Base-by-base conservation (phyloP, 2,113 vertebrate species). In the Henicopernis longicauda region DNA sequence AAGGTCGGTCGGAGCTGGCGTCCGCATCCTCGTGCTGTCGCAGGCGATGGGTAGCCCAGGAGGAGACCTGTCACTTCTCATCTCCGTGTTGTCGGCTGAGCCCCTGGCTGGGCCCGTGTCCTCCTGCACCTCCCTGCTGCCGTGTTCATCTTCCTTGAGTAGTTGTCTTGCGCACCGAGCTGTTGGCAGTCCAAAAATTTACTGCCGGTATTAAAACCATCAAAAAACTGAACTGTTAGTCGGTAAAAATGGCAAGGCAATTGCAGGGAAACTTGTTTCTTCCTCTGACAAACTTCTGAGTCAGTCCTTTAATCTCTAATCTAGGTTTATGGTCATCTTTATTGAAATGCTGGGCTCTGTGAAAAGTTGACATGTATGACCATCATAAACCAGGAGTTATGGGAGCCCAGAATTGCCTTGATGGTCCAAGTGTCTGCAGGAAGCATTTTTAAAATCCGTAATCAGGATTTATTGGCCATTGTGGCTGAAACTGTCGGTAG, bases 341-440 rank as follows among this genome's bases (percentile, higher is more conserved):
- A 97, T 95, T 95, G 96, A 92, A 93, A 96, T 49, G 81, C 50
- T 34, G 70, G 94, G 89, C 90, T 94, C 84, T 54, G 91, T 2
- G 49, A 57, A 81, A 90, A 38, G 80, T 15, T 96, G 95, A 94
- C 94, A 66, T 77, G 96, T 95, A 88, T 95, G 95, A 83, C 96
- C 96, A 80, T 95, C 96, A 95, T 96, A 96, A 95, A 97, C 9
- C 86, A 70, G 89, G 95, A 97, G 92, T 97, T 96, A 96, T 96
- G 94, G 81, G 94, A 85, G 81, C 67, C 70, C 40, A 19, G 84
- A 87, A 95, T 95, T 85, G 91, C 95, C 89, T 95, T 95, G 97
- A 96, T 97, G 67, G 89, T 38, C 91, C 76, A 90, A 95, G 91
- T 91, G 96, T 93, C 95, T 94, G 95, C 90, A 96, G 97, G 96